Conservation (phyloP, 2,888 invertebrate species). For the Philereme transversata region DNA sequence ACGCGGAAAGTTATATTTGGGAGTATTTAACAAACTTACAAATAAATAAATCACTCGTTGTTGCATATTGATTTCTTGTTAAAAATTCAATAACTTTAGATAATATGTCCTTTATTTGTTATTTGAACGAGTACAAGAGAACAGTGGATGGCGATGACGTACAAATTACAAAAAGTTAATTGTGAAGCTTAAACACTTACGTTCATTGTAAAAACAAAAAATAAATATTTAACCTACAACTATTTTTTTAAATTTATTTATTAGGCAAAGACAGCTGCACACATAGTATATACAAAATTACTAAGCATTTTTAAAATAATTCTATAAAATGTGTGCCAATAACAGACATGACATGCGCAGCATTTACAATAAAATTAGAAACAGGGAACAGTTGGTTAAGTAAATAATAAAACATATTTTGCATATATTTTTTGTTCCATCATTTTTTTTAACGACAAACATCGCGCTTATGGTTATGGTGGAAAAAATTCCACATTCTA, state of each 20-base stretch:
- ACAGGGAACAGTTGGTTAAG: too few relatives aligned
- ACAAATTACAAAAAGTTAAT: constrained; percentile 21
- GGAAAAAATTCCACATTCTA: not conserved
- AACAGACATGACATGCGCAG: too few relatives aligned
- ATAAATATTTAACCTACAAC: constrained; percentile 4
- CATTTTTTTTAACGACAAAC: too few relatives aligned
- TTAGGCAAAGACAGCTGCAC: not conserved
- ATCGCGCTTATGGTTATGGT: too few relatives aligned
- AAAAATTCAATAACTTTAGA: constrained; percentile 29
- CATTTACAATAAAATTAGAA: too few relatives aligned
- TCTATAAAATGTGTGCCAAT: too few relatives aligned
- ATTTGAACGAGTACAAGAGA: constrained; percentile 8
- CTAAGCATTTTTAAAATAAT: too few relatives aligned
- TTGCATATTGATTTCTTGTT: not conserved
- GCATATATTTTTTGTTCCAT: too few relatives aligned
- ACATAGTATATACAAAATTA: too few relatives aligned
- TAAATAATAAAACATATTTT: too few relatives aligned
- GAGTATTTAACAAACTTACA: constrained; percentile 35
- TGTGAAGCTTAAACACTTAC: constrained; percentile 29
- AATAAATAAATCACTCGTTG: too few relatives aligned
- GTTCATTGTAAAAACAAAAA: constrained; percentile 24
- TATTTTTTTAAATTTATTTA: constrained; percentile 1
- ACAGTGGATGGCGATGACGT: constrained; percentile 27
- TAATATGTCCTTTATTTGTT: constrained; percentile 17
- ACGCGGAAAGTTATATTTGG: constrained; percentile 36